Evolutionary conservation across 2,888 invertebrate species (phyloP), one percentile per base, ranked within the genome.

Genomic region (Chrysolina oricalcia): DNA sequence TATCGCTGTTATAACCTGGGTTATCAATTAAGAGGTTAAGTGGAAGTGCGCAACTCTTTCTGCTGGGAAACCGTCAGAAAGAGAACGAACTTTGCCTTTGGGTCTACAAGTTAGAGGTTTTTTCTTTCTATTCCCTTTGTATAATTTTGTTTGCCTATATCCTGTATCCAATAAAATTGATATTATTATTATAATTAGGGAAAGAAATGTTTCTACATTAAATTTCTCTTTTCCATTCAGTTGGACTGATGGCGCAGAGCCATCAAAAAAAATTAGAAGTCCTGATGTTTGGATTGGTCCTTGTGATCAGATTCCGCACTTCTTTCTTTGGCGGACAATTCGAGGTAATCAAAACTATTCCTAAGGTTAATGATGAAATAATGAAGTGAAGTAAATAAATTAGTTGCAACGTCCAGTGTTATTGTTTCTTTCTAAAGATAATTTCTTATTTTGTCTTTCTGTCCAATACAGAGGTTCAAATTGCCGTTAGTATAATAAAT

Each of bases 401-500:
- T 72, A 50, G 64, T 64, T 48, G 73, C 73, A 73, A 67, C 48
- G 50, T 73, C 73, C 67, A 73, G 41, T 66, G 67, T 67, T 59
- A 68, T 68, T 59, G 62, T 73, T 66, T 59, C 62, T 46, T 68
- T 73, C 48, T 68, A 46, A 53, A 72, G 21, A 67, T 43, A 66
- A 21, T 66, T 73, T 13, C 62, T 56, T 59, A n/a, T 59, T 73
- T 46, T 63, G 17, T 71, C 48, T 35, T 63, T 71, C 17, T 3
- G 64, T 70, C 35, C 48, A 59, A 67, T 67, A 68, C 15, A 50
- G 50, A 19, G 68, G 53, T 68, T 27, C 50, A 68, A 68, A 68
- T 68, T 50, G 50, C 48, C 27, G 48, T 68, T 50, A 50, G 27
- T 50, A 68, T 50, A 4, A 68, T 68, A 21, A 68, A 50, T 35